Evolutionary conservation across 2,888 invertebrate species (phyloP), one percentile per base, ranked within the genome.

Genomic region (Drosophila paucipuncta): DNA sequence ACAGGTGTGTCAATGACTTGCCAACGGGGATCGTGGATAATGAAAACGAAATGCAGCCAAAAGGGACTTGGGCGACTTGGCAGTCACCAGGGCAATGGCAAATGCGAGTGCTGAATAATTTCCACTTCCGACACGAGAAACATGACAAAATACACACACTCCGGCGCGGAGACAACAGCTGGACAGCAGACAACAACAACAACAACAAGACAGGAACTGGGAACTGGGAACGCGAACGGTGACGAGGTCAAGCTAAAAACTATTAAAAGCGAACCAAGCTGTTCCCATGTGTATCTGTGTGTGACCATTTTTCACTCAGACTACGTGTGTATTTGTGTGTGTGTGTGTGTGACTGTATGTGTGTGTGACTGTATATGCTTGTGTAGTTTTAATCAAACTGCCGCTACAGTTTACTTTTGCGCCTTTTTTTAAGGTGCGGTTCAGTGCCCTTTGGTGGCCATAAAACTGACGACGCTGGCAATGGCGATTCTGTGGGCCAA

Each of bases 391-490:
- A 88, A 89, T 89, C 87, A 88, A 88, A 85, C 83, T 80, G 82
- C 75, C 76, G 89, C 74, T 77, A 71, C 78, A 83, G 85, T 87
- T 85, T 85, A 82, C 85, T 85, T 80, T 85, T 89, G 82, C 83
- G 83, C 82, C 78, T 81, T 84, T 88, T 88, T 83, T 87, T 78
- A 77, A 89, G 90, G 89, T 85, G 90, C 89, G 90, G 89, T 89
- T 89, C 89, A 89, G 85, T 89, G 90, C 84, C 90, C 89, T 84
- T 90, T 85, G 86, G 77, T 85, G 88, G 77, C 82, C 82, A 88
- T 88, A 89, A 88, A 89, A 89, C 74, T 61, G 73, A 74, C 67
- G 73, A 60, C 64, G 62, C 54, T 41, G 66, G 25, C 58, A 54
- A 37, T 53, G 71, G 63, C 67, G 55, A 62, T 61, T 69, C 69